A percentile compares a stretch with the other conserved stretches of the same genome.
These are phyloP conservation scores for Manacus vitellinus DNA, from an alignment of 2,113 vertebrate species.

Conservation along the genomic window DNA sequence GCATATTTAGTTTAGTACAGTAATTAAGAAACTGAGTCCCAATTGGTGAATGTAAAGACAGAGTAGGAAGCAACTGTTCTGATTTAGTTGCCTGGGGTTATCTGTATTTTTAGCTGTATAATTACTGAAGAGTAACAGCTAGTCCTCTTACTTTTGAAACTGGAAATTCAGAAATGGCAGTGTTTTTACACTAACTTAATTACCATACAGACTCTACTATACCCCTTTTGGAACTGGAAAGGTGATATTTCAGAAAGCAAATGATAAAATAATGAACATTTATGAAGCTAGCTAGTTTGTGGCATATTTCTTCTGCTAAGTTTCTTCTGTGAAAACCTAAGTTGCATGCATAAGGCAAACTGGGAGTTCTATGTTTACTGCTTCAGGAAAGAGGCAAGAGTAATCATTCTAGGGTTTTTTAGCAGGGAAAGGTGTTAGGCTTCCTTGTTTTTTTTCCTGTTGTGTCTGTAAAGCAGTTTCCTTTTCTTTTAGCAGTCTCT, in stretches of 20 bases:
- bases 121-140: not conserved
- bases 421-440: accelerated
- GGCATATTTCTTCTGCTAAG: not conserved
- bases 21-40: not conserved
- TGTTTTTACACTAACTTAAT: not conserved
- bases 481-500: not conserved
- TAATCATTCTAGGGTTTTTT: not conserved
- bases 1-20: not conserved
- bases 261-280: not conserved
- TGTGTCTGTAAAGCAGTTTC: not conserved
- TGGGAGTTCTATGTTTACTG: not conserved
- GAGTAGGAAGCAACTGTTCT: not conserved
- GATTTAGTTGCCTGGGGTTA: not conserved
- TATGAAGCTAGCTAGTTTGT: not conserved
- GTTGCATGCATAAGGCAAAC: not conserved
- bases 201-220: not conserved
- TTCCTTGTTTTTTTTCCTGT: not conserved
- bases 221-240: not conserved
- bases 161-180: not conserved
- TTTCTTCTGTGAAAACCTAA: not conserved
- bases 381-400: not conserved
- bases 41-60: not conserved
- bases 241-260: not conserved
- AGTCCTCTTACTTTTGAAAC: not conserved
- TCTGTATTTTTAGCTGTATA: not conserved